Evolutionary conservation across 2,113 vertebrate species (phyloP).

Genomic region (Alaudala cheleensis): DNA sequence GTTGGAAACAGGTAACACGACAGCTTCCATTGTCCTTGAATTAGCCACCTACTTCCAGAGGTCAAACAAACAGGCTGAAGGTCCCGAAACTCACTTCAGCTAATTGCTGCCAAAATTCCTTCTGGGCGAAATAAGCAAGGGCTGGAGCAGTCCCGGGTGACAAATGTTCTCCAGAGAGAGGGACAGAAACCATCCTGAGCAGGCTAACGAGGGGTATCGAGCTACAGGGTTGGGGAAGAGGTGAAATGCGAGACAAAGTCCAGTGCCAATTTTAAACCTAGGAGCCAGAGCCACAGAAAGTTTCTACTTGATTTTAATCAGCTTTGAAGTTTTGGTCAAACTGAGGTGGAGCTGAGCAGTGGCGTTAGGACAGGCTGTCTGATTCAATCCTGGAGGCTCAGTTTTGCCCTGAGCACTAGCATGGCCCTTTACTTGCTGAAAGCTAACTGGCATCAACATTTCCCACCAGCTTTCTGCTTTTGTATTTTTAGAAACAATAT

Average conservation of each 20-base stretch:
- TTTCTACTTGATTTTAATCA: background rate
- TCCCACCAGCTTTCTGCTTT: background rate
- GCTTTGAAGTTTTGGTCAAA: background rate
- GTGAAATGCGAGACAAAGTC: background rate
- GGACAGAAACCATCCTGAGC: constrained; percentile 43
- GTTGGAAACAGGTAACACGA: constrained; percentile 60
- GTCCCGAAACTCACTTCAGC: constrained; percentile 9
- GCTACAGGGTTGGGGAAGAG: constrained; percentile 49
- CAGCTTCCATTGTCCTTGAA: constrained; percentile 60
- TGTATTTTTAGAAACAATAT: background rate
- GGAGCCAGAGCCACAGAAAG: background rate
- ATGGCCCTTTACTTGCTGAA: background rate
- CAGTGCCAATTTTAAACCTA: constrained; percentile 38
- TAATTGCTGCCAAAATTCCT: constrained; percentile 68
- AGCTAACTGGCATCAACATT: background rate
- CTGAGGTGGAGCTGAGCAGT: background rate
- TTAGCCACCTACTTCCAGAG: constrained; percentile 70
- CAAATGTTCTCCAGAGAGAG: constrained; percentile 67
- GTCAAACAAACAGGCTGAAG: constrained; percentile 69
- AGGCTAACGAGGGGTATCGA: constrained; percentile 50
- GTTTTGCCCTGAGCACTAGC: background rate
- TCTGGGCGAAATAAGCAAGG: background rate
- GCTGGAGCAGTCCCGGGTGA: constrained; percentile 50
- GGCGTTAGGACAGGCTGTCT: background rate
- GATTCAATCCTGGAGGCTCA: background rate